Conservation (phyloP, 2,113 vertebrate species). For the Hiodon alosoides region DNA sequence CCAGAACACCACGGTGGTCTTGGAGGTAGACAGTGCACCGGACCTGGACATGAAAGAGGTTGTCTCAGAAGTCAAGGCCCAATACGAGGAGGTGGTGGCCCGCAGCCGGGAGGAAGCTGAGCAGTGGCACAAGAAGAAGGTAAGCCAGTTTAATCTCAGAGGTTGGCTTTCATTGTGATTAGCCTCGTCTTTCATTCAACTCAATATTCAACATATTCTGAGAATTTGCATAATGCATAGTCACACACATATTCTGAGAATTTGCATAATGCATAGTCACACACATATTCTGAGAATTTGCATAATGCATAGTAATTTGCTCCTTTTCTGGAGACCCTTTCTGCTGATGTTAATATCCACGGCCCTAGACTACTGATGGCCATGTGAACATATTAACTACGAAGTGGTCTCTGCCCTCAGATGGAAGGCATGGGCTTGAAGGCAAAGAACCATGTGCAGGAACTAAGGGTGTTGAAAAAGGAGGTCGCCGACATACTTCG, state of each 20-base stretch:
- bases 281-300: too few species aligned
- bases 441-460: conserved; percentile 50
- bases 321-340: too few species aligned
- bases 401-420: conserved; percentile 32
- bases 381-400: too few species aligned
- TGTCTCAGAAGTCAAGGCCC: conserved; percentile 52
- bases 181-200: too few species aligned
- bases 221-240: background rate
- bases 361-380: too few species aligned
- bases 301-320: too few species aligned
- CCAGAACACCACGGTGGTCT: conserved; percentile 61
- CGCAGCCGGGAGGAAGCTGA: conserved; percentile 66
- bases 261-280: too few species aligned
- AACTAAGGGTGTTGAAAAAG: conserved; percentile 52
- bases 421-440: conserved; percentile 52
- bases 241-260: background rate
- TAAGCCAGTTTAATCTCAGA: conserved; percentile 26
- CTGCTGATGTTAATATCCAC: too few species aligned
- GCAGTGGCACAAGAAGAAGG: conserved; percentile 74
- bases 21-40: conserved; percentile 55
- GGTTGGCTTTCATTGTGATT: too few species aligned
- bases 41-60: conserved; percentile 67
- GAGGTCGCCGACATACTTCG: conserved; percentile 56
- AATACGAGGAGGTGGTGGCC: conserved; percentile 62
- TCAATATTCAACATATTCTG: too few species aligned